Evolutionary conservation across 92 coral and sea anemone genomes (phyloP).

Genomic region (Plumapathes pennacea): DNA sequence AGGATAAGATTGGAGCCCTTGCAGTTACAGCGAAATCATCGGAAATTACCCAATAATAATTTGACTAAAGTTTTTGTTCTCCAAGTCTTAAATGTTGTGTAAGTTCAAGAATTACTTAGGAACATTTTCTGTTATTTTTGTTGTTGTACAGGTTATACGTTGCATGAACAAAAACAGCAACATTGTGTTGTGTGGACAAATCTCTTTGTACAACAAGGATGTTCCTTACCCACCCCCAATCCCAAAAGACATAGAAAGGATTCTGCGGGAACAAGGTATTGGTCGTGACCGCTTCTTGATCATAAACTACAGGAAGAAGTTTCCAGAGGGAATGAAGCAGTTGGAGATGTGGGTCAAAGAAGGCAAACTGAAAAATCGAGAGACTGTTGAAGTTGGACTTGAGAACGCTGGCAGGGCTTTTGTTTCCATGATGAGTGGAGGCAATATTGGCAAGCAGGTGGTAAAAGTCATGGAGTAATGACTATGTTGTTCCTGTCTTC

Average conservation of each 20-base stretch:
- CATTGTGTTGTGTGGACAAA: slow-evolving; percentile 85
- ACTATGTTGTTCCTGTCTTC: too few relatives aligned
- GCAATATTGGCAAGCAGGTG: slow-evolving; percentile 83
- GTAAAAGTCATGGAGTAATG: slow-evolving; percentile 63
- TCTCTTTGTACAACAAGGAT: slow-evolving; percentile 80
- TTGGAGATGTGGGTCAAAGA: slow-evolving; percentile 75
- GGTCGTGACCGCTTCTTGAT: slow-evolving; percentile 74
- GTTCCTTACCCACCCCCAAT: slow-evolving; percentile 72
- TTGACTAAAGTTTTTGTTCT: background rate
- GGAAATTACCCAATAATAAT: too few relatives aligned
- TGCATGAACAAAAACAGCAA: slow-evolving; percentile 78
- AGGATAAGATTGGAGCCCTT: too few relatives aligned
- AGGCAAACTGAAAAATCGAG: slow-evolving; percentile 75
- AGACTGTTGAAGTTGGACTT: slow-evolving; percentile 78
- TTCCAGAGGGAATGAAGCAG: slow-evolving; percentile 58
- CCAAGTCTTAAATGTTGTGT: background rate
- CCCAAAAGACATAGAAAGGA: slow-evolving; percentile 55
- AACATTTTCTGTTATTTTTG: background rate
- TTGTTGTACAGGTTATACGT: slow-evolving; percentile 59
- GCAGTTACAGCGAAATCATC: too few relatives aligned
- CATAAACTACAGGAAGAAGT: slow-evolving; percentile 37
- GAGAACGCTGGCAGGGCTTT: slow-evolving; percentile 82
- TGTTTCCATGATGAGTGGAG: slow-evolving; percentile 85
- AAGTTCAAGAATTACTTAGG: too few relatives aligned
- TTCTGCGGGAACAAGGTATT: slow-evolving; percentile 45